Evolutionary conservation across 64 coral and sea anemone genomes (phyloP), one percentile per base, ranked within the genome.

Genomic region (Actinia equina): DNA sequence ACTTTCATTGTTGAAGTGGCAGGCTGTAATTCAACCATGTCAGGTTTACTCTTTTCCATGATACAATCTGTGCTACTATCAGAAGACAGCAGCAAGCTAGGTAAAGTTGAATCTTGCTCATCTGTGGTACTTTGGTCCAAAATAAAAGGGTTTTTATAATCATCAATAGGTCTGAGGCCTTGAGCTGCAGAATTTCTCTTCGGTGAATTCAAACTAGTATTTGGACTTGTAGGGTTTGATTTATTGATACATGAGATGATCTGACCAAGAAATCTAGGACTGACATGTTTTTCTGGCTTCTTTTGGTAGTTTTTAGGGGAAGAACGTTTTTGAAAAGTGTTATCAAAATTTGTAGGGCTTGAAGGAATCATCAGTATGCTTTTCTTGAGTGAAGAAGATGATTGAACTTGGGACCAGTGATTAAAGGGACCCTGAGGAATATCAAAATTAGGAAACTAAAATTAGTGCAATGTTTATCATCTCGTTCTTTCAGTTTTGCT

Each of bases 221-320:
- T 81, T 22, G 43, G 45, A 49, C 6, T 8, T 81, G 44, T 81
- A 22, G 78, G 49, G 17, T 52, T 52, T 18, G 78, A 49, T 81
- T 52, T 81, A 52, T 81, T 81, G 3, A 81, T 81, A 81, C 16
- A 81, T 20, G 78, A 49, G 52, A 81, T 81, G 2, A 81, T 52
- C 49, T 81, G 78, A 81, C 78, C 49, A 10, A 81, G 49, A 81
- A 81, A 81, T 81, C 78, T 81, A 49, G 78, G 78, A 81, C 22
- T 81, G 78, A 23, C 43, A 10, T 44, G 5, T 22, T 49, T 81
- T 81, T 81, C 78, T 18, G 49, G 44, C 27, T 18, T 49, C 42
- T 7, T 44, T 49, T 44, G 78, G 20, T 25, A 10, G n/a, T 65
- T 65, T 65, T 2, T 9, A 65, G 43, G 19, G 23, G 42, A 17